A percentile compares a stretch with the other conserved stretches of the same genome.
Conservation (phyloP, 1,140 invertebrate genomes). For the Pinna nobilis region DNA sequence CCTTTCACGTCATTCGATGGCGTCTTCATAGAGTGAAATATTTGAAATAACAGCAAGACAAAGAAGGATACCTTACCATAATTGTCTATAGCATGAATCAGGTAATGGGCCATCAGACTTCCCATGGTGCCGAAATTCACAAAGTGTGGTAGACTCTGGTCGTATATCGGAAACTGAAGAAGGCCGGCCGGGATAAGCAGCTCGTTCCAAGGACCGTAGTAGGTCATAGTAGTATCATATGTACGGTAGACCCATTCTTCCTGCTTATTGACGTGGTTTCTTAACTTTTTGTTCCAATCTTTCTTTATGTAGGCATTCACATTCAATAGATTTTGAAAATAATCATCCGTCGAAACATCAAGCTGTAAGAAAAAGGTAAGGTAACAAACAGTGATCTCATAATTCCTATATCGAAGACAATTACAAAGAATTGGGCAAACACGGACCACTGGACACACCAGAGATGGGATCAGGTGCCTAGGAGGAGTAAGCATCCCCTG, state of each 20-base stretch:
- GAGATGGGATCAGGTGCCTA: too few species aligned
- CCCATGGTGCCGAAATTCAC: conserved; percentile 65
- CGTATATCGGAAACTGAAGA: conserved; percentile 64
- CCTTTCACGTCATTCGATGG: too few species aligned
- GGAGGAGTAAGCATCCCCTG: too few species aligned
- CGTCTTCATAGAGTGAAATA: too few species aligned
- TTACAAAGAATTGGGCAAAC: too few species aligned
- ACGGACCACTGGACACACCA: too few species aligned
- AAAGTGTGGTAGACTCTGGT: conserved; percentile 48
- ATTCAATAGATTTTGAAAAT: conserved; percentile 54
- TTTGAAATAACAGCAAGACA: too few species aligned
- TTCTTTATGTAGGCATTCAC: conserved; percentile 45
- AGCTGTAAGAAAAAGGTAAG: conserved; percentile 48
- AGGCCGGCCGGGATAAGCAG: conserved; percentile 61
- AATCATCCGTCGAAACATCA: conserved; percentile 46
- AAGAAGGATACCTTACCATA: conserved; percentile 60
- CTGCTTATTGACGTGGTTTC: conserved; percentile 13
- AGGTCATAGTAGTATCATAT: conserved; percentile 44
- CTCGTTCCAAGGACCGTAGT: conserved; percentile 60
- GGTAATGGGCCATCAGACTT: conserved; percentile 48
- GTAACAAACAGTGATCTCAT: too few species aligned
- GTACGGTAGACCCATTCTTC: conserved; percentile 48
- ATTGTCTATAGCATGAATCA: conserved; percentile 57
- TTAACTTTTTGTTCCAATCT: conserved; percentile 46
- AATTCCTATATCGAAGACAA: too few species aligned